A percentile compares a stretch with the other conserved stretches of the same genome.
phyloP scores from a whole-genome alignment of 2,113 vertebrate species.

The Neogale vison region DNA sequence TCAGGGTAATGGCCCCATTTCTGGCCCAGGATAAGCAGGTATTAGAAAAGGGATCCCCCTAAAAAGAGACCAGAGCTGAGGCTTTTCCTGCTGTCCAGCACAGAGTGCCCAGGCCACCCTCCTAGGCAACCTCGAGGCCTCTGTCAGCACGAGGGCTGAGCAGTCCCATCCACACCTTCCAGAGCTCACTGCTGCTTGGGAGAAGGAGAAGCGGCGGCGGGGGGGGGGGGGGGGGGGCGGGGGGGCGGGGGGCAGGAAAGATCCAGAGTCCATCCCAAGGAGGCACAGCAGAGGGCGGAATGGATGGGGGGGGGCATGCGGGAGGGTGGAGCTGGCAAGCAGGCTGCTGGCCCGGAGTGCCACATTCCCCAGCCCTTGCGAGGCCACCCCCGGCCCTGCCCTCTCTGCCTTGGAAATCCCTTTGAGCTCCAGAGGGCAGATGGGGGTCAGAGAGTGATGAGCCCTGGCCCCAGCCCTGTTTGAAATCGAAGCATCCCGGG shows the following conservation, averaged over 20 bases:
- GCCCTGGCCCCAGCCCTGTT: constrained; percentile 66
- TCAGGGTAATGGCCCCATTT: background rate
- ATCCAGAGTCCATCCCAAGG: background rate
- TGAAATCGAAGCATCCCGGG: constrained; percentile 73
- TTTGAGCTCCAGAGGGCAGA: constrained; percentile 75
- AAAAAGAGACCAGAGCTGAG: background rate
- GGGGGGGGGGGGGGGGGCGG: too few species aligned
- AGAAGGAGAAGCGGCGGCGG: background rate
- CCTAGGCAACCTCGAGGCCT: background rate
- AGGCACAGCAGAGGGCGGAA: background rate
- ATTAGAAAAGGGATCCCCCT: background rate
- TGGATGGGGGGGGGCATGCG: background rate
- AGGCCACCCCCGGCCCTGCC: constrained; percentile 17
- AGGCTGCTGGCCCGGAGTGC: background rate
- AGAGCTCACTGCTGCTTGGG: background rate
- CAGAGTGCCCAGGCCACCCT: background rate
- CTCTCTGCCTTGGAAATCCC: constrained; percentile 71
- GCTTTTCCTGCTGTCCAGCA: background rate
- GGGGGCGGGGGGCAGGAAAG: background rate
- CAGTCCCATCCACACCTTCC: background rate
- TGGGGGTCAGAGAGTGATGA: constrained; percentile 56
- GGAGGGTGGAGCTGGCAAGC: background rate
- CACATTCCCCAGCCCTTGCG: constrained; percentile 18
- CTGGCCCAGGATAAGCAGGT: background rate
- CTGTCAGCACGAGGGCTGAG: background rate